Percentiles rank a stretch among this genome's conserved stretches.
Evolutionary conservation across 1,140 invertebrate species (phyloP).

Genomic region (Papilio dardanus): DNA sequence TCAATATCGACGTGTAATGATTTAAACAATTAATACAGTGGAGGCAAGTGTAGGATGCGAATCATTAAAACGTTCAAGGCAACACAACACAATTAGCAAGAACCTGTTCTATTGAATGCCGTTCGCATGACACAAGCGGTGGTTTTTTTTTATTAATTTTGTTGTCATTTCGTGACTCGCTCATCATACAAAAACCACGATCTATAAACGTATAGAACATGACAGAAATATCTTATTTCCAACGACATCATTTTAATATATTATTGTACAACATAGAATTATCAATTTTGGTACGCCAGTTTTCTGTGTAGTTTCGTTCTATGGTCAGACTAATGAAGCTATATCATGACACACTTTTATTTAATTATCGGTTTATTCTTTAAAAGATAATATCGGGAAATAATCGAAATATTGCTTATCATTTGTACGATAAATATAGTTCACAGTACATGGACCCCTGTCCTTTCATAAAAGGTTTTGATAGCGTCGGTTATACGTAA

Average conservation of each 20-base stretch:
- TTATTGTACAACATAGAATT: too few relatives aligned
- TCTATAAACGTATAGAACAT: not conserved
- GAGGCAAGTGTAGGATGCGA: conserved; percentile 23
- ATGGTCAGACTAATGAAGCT: too few relatives aligned
- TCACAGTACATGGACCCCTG: not conserved
- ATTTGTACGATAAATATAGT: not conserved
- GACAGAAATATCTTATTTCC: not conserved
- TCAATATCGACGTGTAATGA: not conserved
- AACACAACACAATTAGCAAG: conserved; percentile 23
- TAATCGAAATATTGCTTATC: conserved; percentile 1
- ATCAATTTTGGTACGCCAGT: too few relatives aligned
- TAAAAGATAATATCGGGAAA: not conserved
- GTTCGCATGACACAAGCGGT: conserved; percentile 19
- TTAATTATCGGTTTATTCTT: not conserved
- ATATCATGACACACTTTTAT: not conserved
- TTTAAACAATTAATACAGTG: conserved; percentile 8
- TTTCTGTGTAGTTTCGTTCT: too few relatives aligned
- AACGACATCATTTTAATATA: too few relatives aligned
- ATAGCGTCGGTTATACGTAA: not conserved
- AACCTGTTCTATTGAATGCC: conserved; percentile 25
- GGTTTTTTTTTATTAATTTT: conserved; percentile 14
- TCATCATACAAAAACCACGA: conserved; percentile 8
- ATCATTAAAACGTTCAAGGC: conserved; percentile 10
- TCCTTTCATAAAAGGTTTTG: not conserved
- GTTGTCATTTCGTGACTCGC: conserved; percentile 10